These are phyloP conservation scores for Glaucidium brasilianum DNA, from an alignment of 2,113 vertebrate species.

Conservation along the genomic window DNA sequence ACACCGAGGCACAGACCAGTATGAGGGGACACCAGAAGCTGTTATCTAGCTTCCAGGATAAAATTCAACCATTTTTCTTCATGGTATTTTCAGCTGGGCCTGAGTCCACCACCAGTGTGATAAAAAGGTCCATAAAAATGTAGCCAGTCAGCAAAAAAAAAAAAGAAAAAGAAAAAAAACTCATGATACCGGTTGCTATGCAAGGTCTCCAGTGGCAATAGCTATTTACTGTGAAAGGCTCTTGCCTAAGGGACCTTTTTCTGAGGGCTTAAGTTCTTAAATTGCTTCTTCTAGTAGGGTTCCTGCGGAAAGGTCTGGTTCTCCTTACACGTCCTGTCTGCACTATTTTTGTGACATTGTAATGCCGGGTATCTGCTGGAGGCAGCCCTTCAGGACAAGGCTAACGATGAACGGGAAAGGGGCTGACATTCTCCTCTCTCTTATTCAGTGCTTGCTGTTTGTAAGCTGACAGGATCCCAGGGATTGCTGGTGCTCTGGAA, in stretches of 20 bases:
- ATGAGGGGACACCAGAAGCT: neutral
- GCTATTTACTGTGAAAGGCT: neutral
- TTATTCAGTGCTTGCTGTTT: neutral
- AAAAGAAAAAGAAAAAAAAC: neutral
- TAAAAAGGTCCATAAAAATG: slow-evolving; percentile 9
- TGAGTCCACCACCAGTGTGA: neutral
- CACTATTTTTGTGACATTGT: neutral
- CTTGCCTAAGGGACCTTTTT: slow-evolving; percentile 18
- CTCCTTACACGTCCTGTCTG: neutral
- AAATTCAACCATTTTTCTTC: neutral
- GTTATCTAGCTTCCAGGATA: neutral
- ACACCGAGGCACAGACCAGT: neutral
- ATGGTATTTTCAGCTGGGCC: slow-evolving; percentile 6
- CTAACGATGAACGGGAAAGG: neutral
- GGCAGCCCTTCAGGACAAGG: neutral
- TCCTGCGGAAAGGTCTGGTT: neutral
- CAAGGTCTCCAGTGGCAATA: slow-evolving; percentile 21
- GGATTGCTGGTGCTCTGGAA: slow-evolving; percentile 29
- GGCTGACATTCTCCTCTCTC: neutral
- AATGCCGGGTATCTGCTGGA: neutral
- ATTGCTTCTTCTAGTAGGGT: neutral
- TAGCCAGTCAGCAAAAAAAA: slow-evolving; percentile 50
- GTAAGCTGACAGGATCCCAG: neutral
- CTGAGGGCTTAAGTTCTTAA: slow-evolving; percentile 50
- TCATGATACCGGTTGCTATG: slow-evolving; percentile 36